Evolutionary conservation across 2,888 invertebrate genomes (phyloP).

Genomic region (Listrodromus nycthemerus): DNA sequence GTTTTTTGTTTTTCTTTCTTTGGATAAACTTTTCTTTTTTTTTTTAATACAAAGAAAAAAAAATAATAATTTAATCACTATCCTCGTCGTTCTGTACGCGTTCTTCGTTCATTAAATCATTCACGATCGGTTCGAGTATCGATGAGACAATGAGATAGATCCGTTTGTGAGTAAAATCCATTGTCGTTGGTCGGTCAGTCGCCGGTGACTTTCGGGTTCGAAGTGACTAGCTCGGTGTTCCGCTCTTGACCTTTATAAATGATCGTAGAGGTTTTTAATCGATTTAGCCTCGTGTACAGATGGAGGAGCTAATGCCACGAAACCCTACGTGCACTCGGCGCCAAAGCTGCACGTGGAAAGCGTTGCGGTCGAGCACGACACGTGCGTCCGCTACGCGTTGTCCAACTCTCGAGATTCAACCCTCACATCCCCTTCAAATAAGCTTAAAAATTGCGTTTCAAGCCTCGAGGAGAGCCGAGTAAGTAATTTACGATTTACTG

Average conservation of each 20-base stretch:
- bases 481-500: neutral
- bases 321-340: slow-evolving; percentile 68
- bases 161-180: slow-evolving; percentile 81
- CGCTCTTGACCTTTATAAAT: slow-evolving; percentile 79
- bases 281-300: slow-evolving; percentile 72
- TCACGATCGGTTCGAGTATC: slow-evolving; percentile 74
- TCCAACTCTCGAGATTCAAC: neutral
- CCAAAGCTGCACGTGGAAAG: slow-evolving; percentile 44
- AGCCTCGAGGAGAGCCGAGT: neutral
- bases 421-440: slow-evolving; percentile 7
- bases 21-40: slow-evolving; percentile 1
- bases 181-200: slow-evolving; percentile 67
- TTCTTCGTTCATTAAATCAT: slow-evolving; percentile 69
- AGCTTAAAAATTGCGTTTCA: slow-evolving; percentile 3
- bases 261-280: slow-evolving; percentile 71
- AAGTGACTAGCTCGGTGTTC: slow-evolving; percentile 72
- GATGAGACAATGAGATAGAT: slow-evolving; percentile 78
- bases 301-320: slow-evolving; percentile 77
- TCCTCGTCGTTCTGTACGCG: slow-evolving; percentile 72
- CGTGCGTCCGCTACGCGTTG: slow-evolving; percentile 48
- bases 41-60: neutral
- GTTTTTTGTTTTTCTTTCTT: neutral
- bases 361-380: slow-evolving; percentile 31
- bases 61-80: slow-evolving; percentile 49
- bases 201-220: slow-evolving; percentile 67